phyloP scores from a whole-genome alignment of 2,113 vertebrate species.

The Tragulus kanchil region DNA sequence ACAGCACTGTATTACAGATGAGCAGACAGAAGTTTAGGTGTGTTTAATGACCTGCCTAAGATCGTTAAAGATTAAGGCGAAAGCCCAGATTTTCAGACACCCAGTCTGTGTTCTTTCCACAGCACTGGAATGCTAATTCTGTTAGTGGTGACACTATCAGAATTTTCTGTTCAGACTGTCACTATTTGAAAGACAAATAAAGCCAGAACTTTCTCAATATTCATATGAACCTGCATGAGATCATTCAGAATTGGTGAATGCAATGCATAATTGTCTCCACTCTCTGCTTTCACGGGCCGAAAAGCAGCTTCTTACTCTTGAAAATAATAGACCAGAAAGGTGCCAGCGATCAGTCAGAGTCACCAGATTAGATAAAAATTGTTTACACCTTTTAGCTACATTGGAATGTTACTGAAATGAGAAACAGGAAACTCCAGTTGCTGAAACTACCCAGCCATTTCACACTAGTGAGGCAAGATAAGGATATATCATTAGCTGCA shows the following conservation, averaged over 20 bases:
- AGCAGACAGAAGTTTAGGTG: background rate
- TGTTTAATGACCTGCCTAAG: background rate
- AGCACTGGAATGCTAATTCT: background rate
- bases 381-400: background rate
- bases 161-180: conserved; percentile 23
- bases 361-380: background rate
- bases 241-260: background rate
- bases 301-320: background rate
- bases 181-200: conserved; percentile 52
- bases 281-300: background rate
- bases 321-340: background rate
- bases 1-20: background rate
- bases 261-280: background rate
- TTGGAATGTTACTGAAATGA: background rate
- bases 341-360: background rate
- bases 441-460: background rate
- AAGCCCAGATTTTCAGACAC: conserved; percentile 9
- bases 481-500: background rate
- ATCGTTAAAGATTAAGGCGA: background rate
- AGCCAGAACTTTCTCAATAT: background rate
- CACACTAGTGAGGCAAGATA: background rate
- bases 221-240: background rate
- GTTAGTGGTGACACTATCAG: background rate
- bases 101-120: background rate
- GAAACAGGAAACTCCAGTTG: background rate